Base-by-base conservation (phyloP, 2,113 vertebrate genomes). In the Rattus rattus region DNA sequence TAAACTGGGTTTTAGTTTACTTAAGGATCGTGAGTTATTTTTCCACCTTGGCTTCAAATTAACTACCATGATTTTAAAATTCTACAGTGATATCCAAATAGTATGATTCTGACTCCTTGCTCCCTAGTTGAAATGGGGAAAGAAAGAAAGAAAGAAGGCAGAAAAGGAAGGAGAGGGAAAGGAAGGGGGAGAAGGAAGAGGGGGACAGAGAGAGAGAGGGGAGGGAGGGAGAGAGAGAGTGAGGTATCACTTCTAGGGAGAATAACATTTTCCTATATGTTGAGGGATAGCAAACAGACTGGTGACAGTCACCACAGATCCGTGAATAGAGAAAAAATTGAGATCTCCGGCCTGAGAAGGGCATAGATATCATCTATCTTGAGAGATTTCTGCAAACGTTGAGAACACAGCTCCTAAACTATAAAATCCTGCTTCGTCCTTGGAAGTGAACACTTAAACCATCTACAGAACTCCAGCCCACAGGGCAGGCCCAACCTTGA, bases 41-140 rank as follows among this genome's bases (percentile, higher is more conserved):
- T 90, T 94, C 56, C 72, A 94, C 2, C 22, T 76, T 91, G 72
- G 22, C 59, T 94, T 91, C 75, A 90, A 94, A 96, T 59, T 88
- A 12, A 91, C 20, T 56, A 12, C 76, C 26, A 24, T 76, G 89
- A 52, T 88, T 94, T 80, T 24, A 56, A 88, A 96, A 80, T 20
- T 49, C 43, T 49, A 85, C 75, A 69, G 33, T 65, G 43, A 61
- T 67, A 49, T 9, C 54, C 54, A 14, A 17, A 72, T 33, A 61
- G 86, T 81, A 76, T 1, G 85, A 49, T 93, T 89, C 47, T 59
- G 39, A 52, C 86, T 91, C 12, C 4, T 81, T 54, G 39, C 9
- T 92, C 33, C 54, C 39, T 89, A 30, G 47, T 30, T 43, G 47
- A 89, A 69, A 90, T n/a, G 47, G 1, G 14, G 36, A 79, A 88